Evolutionary conservation across 2,888 invertebrate species (phyloP).

Genomic region (Watsonalla binaria): DNA sequence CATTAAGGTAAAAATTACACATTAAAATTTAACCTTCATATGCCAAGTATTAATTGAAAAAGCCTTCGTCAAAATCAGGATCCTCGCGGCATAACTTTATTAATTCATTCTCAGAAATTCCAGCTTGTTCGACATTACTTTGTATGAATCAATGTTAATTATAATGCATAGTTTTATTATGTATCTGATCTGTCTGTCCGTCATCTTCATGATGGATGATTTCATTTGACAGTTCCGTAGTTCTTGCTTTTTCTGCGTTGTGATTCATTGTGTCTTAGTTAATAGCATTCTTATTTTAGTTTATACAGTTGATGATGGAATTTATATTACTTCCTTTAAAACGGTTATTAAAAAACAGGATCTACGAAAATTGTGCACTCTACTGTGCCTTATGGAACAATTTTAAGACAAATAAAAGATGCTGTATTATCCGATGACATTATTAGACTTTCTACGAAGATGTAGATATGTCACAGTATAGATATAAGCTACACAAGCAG

Average conservation of each 20-base stretch:
- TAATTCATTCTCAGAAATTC: slow-evolving; percentile 1
- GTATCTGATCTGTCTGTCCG: slow-evolving; percentile 27
- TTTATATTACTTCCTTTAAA: neutral
- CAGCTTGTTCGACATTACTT: slow-evolving; percentile 1
- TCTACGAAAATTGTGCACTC: too few species aligned
- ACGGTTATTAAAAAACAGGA: too few species aligned
- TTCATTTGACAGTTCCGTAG: slow-evolving; percentile 33
- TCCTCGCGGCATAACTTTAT: neutral
- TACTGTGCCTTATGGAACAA: too few species aligned
- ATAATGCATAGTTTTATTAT: slow-evolving; percentile 27
- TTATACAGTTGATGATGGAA: slow-evolving; percentile 1
- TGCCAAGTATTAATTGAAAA: neutral
- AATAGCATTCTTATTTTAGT: slow-evolving; percentile 10
- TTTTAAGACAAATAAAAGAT: too few species aligned
- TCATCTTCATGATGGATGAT: slow-evolving; percentile 45
- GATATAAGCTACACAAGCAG: too few species aligned
- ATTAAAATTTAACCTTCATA: neutral
- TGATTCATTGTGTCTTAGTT: slow-evolving; percentile 21
- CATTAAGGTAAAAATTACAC: neutral
- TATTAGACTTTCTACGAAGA: too few species aligned
- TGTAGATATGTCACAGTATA: too few species aligned
- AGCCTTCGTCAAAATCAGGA: neutral
- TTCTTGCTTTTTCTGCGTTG: slow-evolving; percentile 23
- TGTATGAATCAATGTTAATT: slow-evolving; percentile 34
- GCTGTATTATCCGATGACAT: too few species aligned